Evolutionary conservation across 2,113 vertebrate genomes (phyloP), one percentile per base, ranked within the genome.

Genomic region (Crotalus helleri): DNA sequence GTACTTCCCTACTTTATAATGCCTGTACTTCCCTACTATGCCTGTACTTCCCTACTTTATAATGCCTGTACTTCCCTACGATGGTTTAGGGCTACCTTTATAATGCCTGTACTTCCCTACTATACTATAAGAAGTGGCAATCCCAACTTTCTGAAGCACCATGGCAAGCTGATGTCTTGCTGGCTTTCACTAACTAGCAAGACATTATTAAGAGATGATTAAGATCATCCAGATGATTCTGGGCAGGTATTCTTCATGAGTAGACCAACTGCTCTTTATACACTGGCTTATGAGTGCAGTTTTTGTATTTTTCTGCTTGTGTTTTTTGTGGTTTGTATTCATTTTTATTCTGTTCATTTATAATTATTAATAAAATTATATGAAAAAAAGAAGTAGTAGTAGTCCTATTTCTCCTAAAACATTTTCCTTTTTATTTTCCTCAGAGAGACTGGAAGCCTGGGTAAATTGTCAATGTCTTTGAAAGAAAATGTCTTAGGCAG

Each of bases 371-470:
- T 64, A 64, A 4, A 64, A 64, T 64, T 64, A n/a, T 64, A n/a
- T 64, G 12, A 26, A 4, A 0, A 4, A 12, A 33, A 15, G 5
- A 89, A 92, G 24, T 4, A 57, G 51, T 5, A n/a, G 23, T 7
- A 58, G 33, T 89, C 29, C 74, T 90, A 87, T 55, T 64, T 61
- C n/a, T 90, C 23, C 49, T 69, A 69, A 86, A 64, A 3, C 4
- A 23, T 24, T 24, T 24, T 29, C 3, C 93, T 95, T 95, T 95
- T 92, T 94, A 95, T 46, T 46, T 23, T 49, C 55, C 39, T 49
- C 98, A 99, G 99, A 94, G 99, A 99, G 98, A 98, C 98, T 0
- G 98, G 98, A 86, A 99, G 98, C 59, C 91, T 97, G 29, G 49
- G 58, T 91, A 98, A 97, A 96, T 95, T 98, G 95, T 97, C 98